Evolutionary conservation across 2,888 invertebrate species (phyloP).

Genomic region (Melanostoma mellinum): DNA sequence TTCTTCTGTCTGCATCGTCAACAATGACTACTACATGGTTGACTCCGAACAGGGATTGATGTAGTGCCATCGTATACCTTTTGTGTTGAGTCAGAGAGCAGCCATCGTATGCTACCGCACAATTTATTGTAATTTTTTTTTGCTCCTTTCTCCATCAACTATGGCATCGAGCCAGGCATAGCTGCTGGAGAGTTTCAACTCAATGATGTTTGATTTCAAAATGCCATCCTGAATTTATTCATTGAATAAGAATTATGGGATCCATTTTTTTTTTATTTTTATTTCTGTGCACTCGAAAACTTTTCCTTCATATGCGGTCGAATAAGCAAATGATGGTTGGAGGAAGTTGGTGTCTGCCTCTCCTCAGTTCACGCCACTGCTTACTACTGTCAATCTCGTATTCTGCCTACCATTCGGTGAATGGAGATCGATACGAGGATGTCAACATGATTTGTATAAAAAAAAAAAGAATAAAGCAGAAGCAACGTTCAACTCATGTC

Average conservation of each 20-base stretch:
- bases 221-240: slow-evolving; percentile 8
- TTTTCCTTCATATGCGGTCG: slow-evolving; percentile 12
- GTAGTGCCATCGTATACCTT: background rate
- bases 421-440: slow-evolving; percentile 9
- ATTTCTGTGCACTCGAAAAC: background rate
- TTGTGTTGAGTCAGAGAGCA: background rate
- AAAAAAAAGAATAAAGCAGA: slow-evolving; percentile 3
- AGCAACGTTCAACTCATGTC: slow-evolving; percentile 9
- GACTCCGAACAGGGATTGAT: background rate
- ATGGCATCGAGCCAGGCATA: too few relatives aligned
- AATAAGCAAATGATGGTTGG: slow-evolving; percentile 48
- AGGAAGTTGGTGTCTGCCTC: slow-evolving; percentile 12
- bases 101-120: slow-evolving; percentile 4
- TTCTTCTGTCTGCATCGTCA: slow-evolving; percentile 1
- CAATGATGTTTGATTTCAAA: background rate
- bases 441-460: slow-evolving; percentile 2
- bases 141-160: background rate
- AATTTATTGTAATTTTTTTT: slow-evolving; percentile 14
- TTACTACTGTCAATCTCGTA: slow-evolving; percentile 52
- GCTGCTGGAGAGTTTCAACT: too few relatives aligned
- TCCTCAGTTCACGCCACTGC: slow-evolving; percentile 30
- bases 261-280: background rate
- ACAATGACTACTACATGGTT: slow-evolving; percentile 24
- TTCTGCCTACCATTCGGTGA: slow-evolving; percentile 5
- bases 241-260: background rate